These are phyloP conservation scores for Apogon talboti DNA, from an alignment of 2,797 vertebrate genomes.

Conservation along the genomic window DNA sequence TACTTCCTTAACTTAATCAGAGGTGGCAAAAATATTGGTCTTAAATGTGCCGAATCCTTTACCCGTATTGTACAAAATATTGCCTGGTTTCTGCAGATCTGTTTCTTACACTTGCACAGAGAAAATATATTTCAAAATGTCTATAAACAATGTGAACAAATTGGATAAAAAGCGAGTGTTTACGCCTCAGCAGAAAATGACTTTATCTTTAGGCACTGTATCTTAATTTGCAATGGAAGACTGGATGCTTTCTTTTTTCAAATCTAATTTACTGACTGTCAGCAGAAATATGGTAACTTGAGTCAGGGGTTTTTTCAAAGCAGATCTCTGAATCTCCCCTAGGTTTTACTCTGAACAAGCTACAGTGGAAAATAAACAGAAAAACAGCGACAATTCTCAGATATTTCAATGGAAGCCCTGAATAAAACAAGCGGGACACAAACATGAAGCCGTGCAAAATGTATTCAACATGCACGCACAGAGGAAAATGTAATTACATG, in stretches of 20 bases:
- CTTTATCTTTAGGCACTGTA: constrained; percentile 24
- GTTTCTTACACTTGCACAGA: background rate
- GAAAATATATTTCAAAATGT: background rate
- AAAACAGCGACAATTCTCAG: constrained; percentile 16
- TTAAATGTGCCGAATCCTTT: background rate
- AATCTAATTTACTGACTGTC: constrained; percentile 50
- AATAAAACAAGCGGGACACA: constrained; percentile 25
- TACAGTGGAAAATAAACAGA: constrained; percentile 24
- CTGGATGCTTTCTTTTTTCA: constrained; percentile 34
- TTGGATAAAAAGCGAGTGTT: constrained; percentile 12
- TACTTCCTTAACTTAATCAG: too few relatives aligned
- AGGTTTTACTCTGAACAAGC: constrained; percentile 21
- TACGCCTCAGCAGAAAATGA: constrained; percentile 14
- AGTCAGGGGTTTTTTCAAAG: constrained; percentile 52
- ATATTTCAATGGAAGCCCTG: constrained; percentile 22
- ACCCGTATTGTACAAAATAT: background rate
- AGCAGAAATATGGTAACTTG: constrained; percentile 52
- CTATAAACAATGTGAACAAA: constrained; percentile 14
- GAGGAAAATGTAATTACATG: constrained; percentile 27
- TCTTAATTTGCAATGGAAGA: constrained; percentile 41
- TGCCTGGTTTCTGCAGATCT: background rate
- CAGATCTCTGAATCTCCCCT: constrained; percentile 37
- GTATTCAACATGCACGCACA: constrained; percentile 17
- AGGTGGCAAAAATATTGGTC: background rate
- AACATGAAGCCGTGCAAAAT: background rate